Percentiles rank a stretch among this genome's conserved stretches.
Conservation (phyloP, 2,113 vertebrate species). For the Neogale vison region DNA sequence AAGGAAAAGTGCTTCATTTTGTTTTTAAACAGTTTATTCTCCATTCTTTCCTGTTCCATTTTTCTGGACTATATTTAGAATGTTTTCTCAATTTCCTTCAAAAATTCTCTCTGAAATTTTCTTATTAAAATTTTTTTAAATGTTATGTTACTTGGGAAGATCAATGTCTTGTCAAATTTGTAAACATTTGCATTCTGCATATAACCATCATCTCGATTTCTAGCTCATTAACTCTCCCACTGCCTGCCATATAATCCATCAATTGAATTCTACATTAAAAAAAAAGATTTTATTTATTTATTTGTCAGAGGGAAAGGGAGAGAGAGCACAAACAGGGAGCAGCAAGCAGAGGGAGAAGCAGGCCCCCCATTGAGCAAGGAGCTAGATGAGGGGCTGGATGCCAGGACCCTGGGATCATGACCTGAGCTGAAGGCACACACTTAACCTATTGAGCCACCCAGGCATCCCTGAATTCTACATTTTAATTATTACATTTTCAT, state of each 20-base stretch:
- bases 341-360: too few relatives aligned
- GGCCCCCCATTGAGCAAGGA: too few relatives aligned
- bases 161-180: background rate
- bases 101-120: background rate
- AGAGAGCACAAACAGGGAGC: too few relatives aligned
- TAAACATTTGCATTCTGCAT: background rate
- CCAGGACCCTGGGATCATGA: too few relatives aligned
- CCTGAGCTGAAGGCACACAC: too few relatives aligned
- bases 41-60: background rate
- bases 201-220: background rate
- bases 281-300: too few relatives aligned
- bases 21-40: background rate
- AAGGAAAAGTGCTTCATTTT: background rate
- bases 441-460: too few relatives aligned
- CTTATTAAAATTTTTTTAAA: background rate
- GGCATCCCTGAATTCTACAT: background rate
- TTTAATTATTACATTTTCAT: background rate
- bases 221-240: background rate
- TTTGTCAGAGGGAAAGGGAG: too few relatives aligned
- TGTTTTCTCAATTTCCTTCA: background rate
- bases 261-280: background rate
- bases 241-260: background rate
- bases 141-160: background rate
- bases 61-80: background rate
- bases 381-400: too few relatives aligned